Base-by-base conservation (phyloP, 2,113 vertebrate species). In the Rissa tridactyla region DNA sequence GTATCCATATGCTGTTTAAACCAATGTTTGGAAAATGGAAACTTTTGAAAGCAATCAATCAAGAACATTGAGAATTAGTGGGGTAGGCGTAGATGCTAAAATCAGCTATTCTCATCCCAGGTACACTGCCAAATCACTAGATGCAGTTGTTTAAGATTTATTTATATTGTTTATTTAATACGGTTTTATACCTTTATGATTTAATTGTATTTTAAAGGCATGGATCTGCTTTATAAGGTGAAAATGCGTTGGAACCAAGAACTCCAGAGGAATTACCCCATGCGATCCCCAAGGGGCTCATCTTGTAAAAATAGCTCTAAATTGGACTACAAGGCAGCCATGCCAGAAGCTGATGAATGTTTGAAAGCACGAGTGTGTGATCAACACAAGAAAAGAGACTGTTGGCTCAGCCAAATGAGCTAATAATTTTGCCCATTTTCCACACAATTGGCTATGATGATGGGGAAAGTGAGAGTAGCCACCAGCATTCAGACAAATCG, bases 401-500 rank as follows among this genome's bases (percentile, higher is more conserved):
- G 11, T 15, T 86, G 29, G 32, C 29, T 75, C 27, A 84, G 38
- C 6, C 6, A 2, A 87, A 76, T 13, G 13, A 80, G 22, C 20
- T 76, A 79, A 75, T 55, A 60, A 30, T 82, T 94, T 64, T 79
- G 12, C 25, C 25, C 11, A 11, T 69, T 82, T 77, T 94, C 57
- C 34, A 47, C 2, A 5, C 18, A 78, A 62, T 19, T 46, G 13
- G 6, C 13, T 60, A 7, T 49, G 47, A n/a, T 55, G n/a, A 38
- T 15, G 5, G 7, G 14, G 46, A 94, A 75, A 0, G 0, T 49
- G 7, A 69, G 22, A 80, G 42, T 5, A 81, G 27, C 14, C 51
- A 87, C 5, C 21, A 81, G n/a, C 27, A 55, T 21, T 61, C 21
- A 66, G 34, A 60, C 0, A 14, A 38, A 62, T 6, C 0, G 0